Conservation (phyloP, 1,140 invertebrate genomes). For the Camponotus pennsylvanicus region DNA sequence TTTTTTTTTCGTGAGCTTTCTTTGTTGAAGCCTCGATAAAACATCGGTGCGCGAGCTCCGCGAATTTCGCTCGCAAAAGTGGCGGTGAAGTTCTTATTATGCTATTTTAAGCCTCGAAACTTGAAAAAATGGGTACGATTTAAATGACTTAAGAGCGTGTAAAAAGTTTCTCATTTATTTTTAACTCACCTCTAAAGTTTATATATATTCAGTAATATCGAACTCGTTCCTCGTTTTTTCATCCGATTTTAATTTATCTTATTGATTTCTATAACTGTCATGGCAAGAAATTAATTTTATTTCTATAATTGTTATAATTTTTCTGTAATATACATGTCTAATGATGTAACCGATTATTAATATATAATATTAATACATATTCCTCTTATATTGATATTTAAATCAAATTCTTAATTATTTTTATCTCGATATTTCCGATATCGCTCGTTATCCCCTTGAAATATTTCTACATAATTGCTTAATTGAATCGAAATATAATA, state of each 20-base stretch:
- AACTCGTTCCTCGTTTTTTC: background rate
- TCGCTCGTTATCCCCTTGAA: background rate
- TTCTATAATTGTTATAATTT: background rate
- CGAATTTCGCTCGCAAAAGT: constrained; percentile 5
- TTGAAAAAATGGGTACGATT: background rate
- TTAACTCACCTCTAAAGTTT: background rate
- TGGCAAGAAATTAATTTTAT: background rate
- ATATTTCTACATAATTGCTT: background rate
- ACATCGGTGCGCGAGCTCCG: constrained; percentile 44
- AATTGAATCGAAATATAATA: background rate
- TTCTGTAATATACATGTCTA: background rate
- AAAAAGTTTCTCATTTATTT: background rate
- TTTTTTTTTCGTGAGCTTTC: constrained; percentile 41
- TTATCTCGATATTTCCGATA: background rate
- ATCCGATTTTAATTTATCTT: background rate
- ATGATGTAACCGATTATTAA: background rate
- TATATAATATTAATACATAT: background rate
- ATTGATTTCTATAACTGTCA: background rate
- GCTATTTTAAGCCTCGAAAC: background rate
- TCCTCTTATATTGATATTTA: background rate
- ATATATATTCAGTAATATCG: background rate
- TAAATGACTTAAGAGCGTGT: background rate
- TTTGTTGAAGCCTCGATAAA: constrained; percentile 44
- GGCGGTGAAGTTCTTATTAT: constrained; percentile 14
- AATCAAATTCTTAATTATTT: background rate